phyloP scores from a whole-genome alignment of 2,888 invertebrate genomes.

The Lepidonotus clava region DNA sequence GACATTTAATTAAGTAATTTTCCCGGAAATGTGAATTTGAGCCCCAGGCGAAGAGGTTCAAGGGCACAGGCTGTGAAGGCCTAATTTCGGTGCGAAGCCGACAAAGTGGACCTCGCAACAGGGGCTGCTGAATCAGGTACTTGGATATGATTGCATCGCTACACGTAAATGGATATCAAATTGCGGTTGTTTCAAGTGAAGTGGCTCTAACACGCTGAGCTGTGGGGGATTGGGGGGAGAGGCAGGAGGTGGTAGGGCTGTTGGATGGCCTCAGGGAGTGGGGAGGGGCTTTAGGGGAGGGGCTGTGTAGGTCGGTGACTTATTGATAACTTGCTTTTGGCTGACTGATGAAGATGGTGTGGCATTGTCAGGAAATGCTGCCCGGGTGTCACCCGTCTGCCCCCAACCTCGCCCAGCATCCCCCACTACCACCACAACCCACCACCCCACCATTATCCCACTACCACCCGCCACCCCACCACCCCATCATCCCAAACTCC shows the following conservation, averaged over 20 bases:
- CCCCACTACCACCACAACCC: neutral
- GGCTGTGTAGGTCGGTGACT: neutral
- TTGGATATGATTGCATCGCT: constrained; percentile 29
- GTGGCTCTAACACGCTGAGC: neutral
- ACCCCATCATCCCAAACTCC: too few relatives aligned
- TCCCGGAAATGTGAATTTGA: neutral
- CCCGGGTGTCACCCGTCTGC: neutral
- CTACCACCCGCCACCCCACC: too few relatives aligned
- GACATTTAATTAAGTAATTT: constrained; percentile 31
- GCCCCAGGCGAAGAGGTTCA: neutral
- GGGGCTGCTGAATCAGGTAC: neutral
- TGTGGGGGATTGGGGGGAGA: neutral
- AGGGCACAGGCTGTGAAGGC: neutral
- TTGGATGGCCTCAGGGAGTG: neutral
- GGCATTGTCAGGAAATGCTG: neutral
- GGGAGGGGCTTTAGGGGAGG: neutral
- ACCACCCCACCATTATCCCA: neutral
- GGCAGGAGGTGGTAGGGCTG: too few relatives aligned
- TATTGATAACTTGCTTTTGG: neutral
- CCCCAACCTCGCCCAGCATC: neutral
- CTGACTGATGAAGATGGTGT: neutral
- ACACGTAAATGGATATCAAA: neutral
- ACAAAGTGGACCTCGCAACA: neutral
- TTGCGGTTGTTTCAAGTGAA: neutral
- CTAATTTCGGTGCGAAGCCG: neutral